Percentiles rank a stretch among this genome's conserved stretches.
Evolutionary conservation across 2,113 vertebrate genomes (phyloP).

Genomic region (Neogobius melanostomus): DNA sequence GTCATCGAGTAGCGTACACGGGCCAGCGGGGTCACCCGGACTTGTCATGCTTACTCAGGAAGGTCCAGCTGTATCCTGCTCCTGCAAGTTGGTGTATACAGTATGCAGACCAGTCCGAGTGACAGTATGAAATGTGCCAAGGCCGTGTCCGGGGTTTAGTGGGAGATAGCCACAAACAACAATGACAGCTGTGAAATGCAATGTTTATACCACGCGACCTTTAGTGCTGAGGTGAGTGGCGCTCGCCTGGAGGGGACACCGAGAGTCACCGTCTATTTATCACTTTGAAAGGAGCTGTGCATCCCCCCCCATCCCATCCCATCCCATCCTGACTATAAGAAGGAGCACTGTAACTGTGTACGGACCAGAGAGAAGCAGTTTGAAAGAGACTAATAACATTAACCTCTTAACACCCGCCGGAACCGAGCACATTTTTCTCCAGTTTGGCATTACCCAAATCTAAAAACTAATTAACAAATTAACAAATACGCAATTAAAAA

Average conservation of each 20-base stretch:
- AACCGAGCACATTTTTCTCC: too few species aligned
- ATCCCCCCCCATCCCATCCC: conserved; percentile 25
- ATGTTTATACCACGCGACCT: conserved; percentile 36
- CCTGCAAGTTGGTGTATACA: conserved; percentile 26
- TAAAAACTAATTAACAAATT: too few species aligned
- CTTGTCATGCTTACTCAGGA: conserved; percentile 42
- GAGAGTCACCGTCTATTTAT: conserved; percentile 50
- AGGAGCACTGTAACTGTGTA: conserved; percentile 3
- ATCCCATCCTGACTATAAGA: conserved; percentile 7
- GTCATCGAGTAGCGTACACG: conserved; percentile 49
- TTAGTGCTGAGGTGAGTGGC: conserved; percentile 32
- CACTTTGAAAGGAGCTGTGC: conserved; percentile 30
- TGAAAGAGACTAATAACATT: not conserved
- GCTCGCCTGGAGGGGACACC: conserved; percentile 20
- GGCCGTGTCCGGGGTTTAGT: not conserved
- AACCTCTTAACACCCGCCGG: too few species aligned
- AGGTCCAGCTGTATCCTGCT: conserved; percentile 11
- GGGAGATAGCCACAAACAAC: not conserved
- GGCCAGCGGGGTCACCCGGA: conserved; percentile 49
- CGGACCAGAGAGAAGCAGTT: not conserved
- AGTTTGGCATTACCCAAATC: too few species aligned
- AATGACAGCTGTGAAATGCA: conserved; percentile 32
- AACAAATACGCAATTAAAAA: too few species aligned
- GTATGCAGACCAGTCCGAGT: conserved; percentile 9
- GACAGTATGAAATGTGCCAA: conserved; percentile 7